Base-by-base conservation (phyloP, 2,797 vertebrate species). In the Hirundo rustica region DNA sequence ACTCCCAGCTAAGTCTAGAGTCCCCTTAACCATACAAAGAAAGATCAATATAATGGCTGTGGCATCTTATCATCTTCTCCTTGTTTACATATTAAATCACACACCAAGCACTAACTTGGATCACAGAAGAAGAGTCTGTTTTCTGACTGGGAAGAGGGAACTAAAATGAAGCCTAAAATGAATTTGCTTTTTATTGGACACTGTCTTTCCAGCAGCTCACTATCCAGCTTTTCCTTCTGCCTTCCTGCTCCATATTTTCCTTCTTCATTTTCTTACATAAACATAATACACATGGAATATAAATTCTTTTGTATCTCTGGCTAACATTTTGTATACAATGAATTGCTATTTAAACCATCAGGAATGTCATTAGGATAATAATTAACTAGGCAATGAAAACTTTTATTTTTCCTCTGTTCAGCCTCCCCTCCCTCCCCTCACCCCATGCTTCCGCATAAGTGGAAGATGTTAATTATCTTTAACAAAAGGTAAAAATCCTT, bases 361-460 rank as follows among this genome's bases (percentile, higher is more conserved):
- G n/a, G 47, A 92, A 62, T 48, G 29, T 55, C 45, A 79, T 73
- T 88, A 89, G 61, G 30, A 60, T 85, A 75, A 73, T 70, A 87
- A 75, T 36, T 82, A 79, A 82, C 20, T 22, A 82, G 17, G n/a
- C 50, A 83, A 8, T 40, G 23, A 58, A 89, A 87, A 87, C 47
- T 79, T 86, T 77, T 90, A 27, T 77, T 71, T 29, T 74, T 18
- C 18, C 4, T 84, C n/a, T 72, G 4, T 85, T 76, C 34, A 87
- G 29, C 6, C 20, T 55, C 18, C 20, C 5, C 5, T 51, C 12
- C 44, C 20, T 85, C 13, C 50, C 13, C 21, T 13, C 16, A n/a
- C 1, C 16, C 5, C 21, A 27, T 17, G 17, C 7, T 75, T 45
- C 51, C 70, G 55, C 44, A 55, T 12, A 82, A 82, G 12, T 54